Percentiles rank a stretch among this genome's conserved stretches.
These are phyloP conservation scores for Jordanella pulchra DNA, from an alignment of 2,797 vertebrate species.

Conservation along the genomic window DNA sequence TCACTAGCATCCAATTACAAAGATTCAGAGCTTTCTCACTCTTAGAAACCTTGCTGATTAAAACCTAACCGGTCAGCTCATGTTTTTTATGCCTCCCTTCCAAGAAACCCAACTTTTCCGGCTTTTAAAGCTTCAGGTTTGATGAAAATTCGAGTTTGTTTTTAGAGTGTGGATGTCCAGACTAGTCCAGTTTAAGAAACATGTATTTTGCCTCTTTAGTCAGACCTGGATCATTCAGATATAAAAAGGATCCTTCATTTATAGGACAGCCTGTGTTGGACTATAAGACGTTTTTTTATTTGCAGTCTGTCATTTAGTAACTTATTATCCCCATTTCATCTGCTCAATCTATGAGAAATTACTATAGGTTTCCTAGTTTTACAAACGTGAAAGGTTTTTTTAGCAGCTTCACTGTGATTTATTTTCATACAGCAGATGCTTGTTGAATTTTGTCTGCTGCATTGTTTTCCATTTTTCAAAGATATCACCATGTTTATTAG, in stretches of 20 bases:
- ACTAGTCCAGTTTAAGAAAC: not conserved
- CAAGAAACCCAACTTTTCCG: not conserved
- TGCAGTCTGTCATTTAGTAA: not conserved
- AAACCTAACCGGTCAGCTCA: not conserved
- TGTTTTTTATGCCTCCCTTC: not conserved
- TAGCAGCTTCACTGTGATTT: not conserved
- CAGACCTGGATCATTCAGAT: not conserved
- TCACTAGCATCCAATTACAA: not conserved
- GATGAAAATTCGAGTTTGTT: not conserved
- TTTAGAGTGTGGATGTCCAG: not conserved
- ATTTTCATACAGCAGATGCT: not conserved
- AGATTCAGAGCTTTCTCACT: not conserved
- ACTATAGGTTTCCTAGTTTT: not conserved
- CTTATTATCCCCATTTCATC: not conserved
- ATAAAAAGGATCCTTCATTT: not conserved
- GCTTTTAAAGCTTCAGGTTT: not conserved
- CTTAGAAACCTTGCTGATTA: not conserved
- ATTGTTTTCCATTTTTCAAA: no score
- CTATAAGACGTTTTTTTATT: not conserved
- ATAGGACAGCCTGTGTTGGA: not conserved
- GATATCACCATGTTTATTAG: not conserved
- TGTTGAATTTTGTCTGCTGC: not conserved
- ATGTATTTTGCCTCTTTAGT: not conserved
- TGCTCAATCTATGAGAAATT: not conserved
- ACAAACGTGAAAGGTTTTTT: not conserved